Evolutionary conservation across 2,888 invertebrate genomes (phyloP).

Genomic region (Sphaerophoria rueppellii): DNA sequence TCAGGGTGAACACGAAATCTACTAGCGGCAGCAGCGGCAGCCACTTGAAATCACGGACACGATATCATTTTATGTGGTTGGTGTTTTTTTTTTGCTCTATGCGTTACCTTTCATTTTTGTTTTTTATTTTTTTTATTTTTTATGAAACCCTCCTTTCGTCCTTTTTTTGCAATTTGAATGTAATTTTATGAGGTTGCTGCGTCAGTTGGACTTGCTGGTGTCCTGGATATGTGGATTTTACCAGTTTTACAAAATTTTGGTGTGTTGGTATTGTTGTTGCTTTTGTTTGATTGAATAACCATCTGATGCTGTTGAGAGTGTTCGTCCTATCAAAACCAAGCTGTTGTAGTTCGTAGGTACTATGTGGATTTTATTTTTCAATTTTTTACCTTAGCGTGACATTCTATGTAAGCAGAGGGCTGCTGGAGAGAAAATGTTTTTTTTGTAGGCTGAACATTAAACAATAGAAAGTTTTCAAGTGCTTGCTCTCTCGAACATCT

Average conservation of each 20-base stretch:
- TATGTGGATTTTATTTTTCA: background rate
- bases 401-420: conserved; percentile 28
- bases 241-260: conserved; percentile 39
- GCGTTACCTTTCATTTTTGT: conserved; percentile 40
- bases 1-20: conserved; percentile 34
- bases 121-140: background rate
- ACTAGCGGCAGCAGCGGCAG: conserved; percentile 28
- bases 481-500: conserved; percentile 69
- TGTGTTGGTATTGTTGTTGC: background rate
- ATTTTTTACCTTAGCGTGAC: conserved; percentile 26
- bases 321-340: conserved; percentile 54
- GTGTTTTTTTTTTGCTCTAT: conserved; percentile 36
- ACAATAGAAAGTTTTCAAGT: conserved; percentile 65
- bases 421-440: conserved; percentile 27
- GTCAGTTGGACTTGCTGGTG: conserved; percentile 28
- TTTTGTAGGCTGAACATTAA: conserved; percentile 56
- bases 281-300: conserved; percentile 40
- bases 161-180: conserved; percentile 44
- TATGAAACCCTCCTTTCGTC: conserved; percentile 30
- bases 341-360: background rate
- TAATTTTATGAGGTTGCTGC: conserved; percentile 24
- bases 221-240: conserved; percentile 43
- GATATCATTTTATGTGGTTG: conserved; percentile 34
- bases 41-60: conserved; percentile 65
- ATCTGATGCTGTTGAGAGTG: conserved; percentile 50